phyloP scores from a whole-genome alignment of 2,113 vertebrate genomes.

The Gnathochromis pfefferi region DNA sequence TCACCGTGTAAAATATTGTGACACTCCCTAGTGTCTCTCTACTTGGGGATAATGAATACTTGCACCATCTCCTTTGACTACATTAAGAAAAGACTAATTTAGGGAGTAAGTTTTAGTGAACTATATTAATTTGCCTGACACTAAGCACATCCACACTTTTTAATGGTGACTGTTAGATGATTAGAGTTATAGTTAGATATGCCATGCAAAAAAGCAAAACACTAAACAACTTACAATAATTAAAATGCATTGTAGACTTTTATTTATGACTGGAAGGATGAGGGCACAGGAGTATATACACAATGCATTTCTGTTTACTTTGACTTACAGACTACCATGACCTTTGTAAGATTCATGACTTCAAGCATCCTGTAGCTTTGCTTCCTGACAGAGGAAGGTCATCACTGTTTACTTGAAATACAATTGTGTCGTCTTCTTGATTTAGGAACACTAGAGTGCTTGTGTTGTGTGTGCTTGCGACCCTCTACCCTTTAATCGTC shows the following conservation, averaged over 20 bases:
- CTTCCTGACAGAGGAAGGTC: background rate
- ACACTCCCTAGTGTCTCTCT: background rate
- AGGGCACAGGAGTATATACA: background rate
- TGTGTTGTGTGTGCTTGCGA: background rate
- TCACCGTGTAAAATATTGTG: background rate
- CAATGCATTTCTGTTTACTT: background rate
- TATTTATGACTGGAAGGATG: background rate
- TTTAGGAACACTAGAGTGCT: background rate
- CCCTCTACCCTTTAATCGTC: background rate
- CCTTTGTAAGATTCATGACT: background rate
- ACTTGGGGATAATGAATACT: background rate
- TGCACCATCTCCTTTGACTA: background rate
- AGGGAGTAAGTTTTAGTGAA: background rate
- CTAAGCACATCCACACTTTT: background rate
- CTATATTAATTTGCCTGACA: background rate
- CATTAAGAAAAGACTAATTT: background rate
- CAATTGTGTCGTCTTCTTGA: background rate
- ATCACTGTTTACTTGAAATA: background rate
- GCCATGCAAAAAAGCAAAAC: background rate
- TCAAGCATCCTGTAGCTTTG: background rate
- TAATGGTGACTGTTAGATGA: background rate
- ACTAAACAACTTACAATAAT: background rate
- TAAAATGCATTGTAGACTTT: background rate
- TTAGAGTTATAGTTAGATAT: background rate
- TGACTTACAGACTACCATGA: background rate